Evolutionary conservation across 1,140 invertebrate species (phyloP).

Genomic region (Cecropterus lyciades): DNA sequence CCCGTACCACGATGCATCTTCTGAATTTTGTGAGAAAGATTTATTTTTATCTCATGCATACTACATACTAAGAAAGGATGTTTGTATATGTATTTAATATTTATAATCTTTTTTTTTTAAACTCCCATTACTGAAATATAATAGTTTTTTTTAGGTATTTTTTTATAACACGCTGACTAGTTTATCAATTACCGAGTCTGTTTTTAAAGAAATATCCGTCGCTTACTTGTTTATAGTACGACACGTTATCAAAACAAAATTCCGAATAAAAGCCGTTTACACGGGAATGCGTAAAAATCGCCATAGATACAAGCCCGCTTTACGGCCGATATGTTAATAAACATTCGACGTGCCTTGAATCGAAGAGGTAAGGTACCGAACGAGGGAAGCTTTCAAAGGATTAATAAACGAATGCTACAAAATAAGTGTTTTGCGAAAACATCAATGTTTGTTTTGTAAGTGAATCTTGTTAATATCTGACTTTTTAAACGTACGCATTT

Average conservation of each 20-base stretch:
- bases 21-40: too few species aligned
- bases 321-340: conserved; percentile 78
- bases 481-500: too few species aligned
- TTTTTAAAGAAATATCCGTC: too few species aligned
- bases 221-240: background rate
- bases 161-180: too few species aligned
- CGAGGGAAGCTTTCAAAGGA: conserved; percentile 42
- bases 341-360: conserved; percentile 57
- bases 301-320: conserved; percentile 56
- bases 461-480: background rate
- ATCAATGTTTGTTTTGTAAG: conserved; percentile 18
- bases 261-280: conserved; percentile 28
- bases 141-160: too few species aligned
- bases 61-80: too few species aligned
- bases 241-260: conserved; percentile 5
- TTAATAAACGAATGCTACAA: conserved; percentile 39
- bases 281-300: conserved; percentile 55
- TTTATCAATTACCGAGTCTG: too few species aligned
- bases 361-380: conserved; percentile 47
- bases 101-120: too few species aligned
- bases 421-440: conserved; percentile 16
- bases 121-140: too few species aligned
- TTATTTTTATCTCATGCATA: too few species aligned
- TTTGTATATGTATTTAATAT: too few species aligned
- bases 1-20: background rate